Evolutionary conservation across 2,113 vertebrate genomes (phyloP).

Genomic region (Myrmecobius fasciatus): DNA sequence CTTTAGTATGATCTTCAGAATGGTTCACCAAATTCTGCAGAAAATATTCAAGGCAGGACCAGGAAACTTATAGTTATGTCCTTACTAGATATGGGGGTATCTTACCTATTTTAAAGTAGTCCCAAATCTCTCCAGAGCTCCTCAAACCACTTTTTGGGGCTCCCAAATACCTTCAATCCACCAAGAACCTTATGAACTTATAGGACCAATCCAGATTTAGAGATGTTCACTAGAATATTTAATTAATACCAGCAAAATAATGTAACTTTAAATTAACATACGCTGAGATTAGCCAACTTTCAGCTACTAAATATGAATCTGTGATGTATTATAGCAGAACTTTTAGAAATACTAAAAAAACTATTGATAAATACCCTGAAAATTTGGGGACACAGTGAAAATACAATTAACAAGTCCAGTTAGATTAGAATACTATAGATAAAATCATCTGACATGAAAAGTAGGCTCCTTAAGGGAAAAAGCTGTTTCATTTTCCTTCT

Average conservation of each 20-base stretch:
- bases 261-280: conserved; percentile 6
- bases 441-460: conserved; percentile 7
- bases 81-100: conserved; percentile 15
- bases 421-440: not conserved
- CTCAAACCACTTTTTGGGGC: conserved; percentile 6
- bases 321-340: not conserved
- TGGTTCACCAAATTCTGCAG: conserved; percentile 8
- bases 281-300: not conserved
- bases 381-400: not conserved
- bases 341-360: conserved; percentile 4
- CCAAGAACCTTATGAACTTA: not conserved
- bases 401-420: conserved; percentile 4
- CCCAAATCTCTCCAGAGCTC: not conserved
- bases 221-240: not conserved
- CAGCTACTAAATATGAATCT: conserved; percentile 7
- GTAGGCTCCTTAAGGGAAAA: not conserved
- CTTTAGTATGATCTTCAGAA: not conserved
- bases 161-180: not conserved
- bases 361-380: conserved; percentile 10
- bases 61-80: not conserved
- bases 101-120: not conserved
- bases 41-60: not conserved
- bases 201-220: conserved; percentile 18
- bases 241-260: not conserved
- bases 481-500: not conserved